phyloP scores from a whole-genome alignment of 1,140 invertebrate genomes.

The Adelges cooleyi region DNA sequence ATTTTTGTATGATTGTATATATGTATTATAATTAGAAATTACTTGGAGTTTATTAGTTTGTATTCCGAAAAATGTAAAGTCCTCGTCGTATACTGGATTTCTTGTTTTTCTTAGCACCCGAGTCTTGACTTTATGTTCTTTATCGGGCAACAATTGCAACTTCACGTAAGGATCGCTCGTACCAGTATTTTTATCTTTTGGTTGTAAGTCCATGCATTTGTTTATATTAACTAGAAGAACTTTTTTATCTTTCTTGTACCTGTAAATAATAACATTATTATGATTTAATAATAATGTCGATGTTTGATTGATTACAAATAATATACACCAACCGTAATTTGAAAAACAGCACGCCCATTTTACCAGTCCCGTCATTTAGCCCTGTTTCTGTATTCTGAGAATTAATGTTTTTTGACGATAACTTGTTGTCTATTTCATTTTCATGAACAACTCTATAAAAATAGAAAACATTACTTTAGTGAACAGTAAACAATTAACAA shows the following conservation, averaged over 20 bases:
- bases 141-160: slow-evolving; percentile 82
- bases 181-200: slow-evolving; percentile 53
- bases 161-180: slow-evolving; percentile 88
- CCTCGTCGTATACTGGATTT: slow-evolving; percentile 89
- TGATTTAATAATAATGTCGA: too few species aligned
- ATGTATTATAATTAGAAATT: too few species aligned
- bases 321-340: slow-evolving; percentile 1
- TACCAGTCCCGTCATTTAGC: neutral
- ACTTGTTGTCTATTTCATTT: slow-evolving; percentile 16
- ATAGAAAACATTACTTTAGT: neutral
- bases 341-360: slow-evolving; percentile 14
- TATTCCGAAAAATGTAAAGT: slow-evolving; percentile 92
- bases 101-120: slow-evolving; percentile 81
- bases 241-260: slow-evolving; percentile 76
- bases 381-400: neutral
- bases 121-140: slow-evolving; percentile 91
- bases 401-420: slow-evolving; percentile 6
- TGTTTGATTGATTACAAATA: too few species aligned
- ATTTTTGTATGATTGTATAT: too few species aligned
- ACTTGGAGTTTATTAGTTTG: slow-evolving; percentile 64
- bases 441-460: slow-evolving; percentile 8
- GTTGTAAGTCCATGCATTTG: slow-evolving; percentile 69
- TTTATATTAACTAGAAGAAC: slow-evolving; percentile 84
- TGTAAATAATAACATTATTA: slow-evolving; percentile 34
- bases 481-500: neutral